Evolutionary conservation across 2,113 vertebrate species (phyloP).

Genomic region (Nothobranchius furzeri): DNA sequence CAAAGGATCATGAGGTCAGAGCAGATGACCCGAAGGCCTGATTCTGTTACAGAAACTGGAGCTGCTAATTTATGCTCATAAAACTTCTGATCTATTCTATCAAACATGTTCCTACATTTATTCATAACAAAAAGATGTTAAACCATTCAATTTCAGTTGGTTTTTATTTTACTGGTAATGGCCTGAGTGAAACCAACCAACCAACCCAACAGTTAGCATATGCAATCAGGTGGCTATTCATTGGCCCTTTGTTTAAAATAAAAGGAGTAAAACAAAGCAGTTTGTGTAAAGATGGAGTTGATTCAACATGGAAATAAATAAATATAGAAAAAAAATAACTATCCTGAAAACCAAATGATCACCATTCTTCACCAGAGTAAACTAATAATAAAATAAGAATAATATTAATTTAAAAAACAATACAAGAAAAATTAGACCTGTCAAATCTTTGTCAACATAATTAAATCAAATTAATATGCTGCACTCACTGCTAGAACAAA

Average conservation of each 20-base stretch:
- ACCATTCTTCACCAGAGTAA: neutral
- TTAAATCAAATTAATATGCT: neutral
- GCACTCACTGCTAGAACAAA: neutral
- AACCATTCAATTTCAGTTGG: no score
- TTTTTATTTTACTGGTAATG: no score
- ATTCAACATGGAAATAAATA: slow-evolving; percentile 5
- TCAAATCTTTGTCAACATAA: slow-evolving; percentile 4
- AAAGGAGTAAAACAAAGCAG: slow-evolving; percentile 8
- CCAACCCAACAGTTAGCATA: neutral
- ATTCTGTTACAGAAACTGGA: no score
- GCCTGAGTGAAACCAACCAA: no score
- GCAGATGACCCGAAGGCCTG: no score
- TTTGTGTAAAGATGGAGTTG: slow-evolving; percentile 9
- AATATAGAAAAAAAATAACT: neutral
- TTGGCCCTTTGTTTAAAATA: neutral
- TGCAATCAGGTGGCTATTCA: slow-evolving; percentile 2
- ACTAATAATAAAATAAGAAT: no score
- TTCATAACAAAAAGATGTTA: no score
- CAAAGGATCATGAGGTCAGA: no score
- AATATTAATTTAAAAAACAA: neutral
- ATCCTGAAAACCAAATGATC: neutral
- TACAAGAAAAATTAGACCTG: neutral
- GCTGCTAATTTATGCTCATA: no score
- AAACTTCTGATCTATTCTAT: no score
- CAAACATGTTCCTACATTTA: no score